Evolutionary conservation across 2,113 vertebrate genomes (phyloP).

Genomic region (Bufo bufo): DNA sequence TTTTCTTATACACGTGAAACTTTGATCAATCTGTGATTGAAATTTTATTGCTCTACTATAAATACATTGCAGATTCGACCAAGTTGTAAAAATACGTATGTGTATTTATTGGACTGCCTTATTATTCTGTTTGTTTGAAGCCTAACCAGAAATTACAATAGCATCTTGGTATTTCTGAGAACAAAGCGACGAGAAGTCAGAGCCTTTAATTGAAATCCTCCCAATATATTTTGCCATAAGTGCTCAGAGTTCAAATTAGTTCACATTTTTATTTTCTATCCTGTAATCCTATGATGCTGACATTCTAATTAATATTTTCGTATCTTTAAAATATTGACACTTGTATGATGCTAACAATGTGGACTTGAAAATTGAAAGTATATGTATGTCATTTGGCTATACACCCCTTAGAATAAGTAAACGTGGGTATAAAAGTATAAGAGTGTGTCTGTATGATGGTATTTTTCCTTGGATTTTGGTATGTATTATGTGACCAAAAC

Average conservation of each 20-base stretch:
- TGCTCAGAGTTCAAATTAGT: conserved; percentile 21
- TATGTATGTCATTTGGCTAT: not conserved
- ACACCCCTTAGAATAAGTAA: not conserved
- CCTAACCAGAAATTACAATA: conserved; percentile 38
- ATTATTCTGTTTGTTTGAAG: conserved; percentile 45
- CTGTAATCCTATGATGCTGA: not conserved
- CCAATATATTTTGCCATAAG: conserved; percentile 15
- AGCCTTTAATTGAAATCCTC: conserved; percentile 31
- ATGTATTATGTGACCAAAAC: too few relatives aligned
- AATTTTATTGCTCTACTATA: conserved; percentile 9
- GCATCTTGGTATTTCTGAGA: conserved; percentile 44
- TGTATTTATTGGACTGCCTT: conserved; percentile 40
- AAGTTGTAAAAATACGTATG: conserved; percentile 26
- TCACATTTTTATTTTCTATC: conserved; percentile 2
- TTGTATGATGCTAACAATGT: not conserved
- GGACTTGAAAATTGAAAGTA: not conserved
- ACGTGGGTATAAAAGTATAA: not conserved
- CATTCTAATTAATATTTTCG: not conserved
- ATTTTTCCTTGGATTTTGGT: not conserved
- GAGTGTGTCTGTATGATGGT: not conserved
- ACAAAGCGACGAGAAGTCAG: conserved; percentile 32
- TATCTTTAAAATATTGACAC: not conserved
- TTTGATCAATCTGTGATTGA: not conserved
- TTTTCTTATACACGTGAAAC: not conserved
- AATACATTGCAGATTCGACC: conserved; percentile 15